These are phyloP conservation scores for Illadopsis cleaveri DNA, from an alignment of 2,113 vertebrate species.

Conservation along the genomic window DNA sequence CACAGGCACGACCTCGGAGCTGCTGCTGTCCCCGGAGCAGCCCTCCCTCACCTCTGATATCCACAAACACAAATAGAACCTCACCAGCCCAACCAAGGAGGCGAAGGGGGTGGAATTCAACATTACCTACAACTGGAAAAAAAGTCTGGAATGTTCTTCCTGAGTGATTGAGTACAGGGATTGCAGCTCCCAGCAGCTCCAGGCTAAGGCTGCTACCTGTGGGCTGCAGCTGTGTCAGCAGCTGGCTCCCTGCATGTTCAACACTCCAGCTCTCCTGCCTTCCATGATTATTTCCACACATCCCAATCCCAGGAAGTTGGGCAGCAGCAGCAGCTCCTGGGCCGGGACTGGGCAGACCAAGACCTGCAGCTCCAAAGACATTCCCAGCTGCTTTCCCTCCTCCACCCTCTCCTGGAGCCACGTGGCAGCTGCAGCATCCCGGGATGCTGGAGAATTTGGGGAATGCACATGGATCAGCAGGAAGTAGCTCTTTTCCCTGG, in stretches of 20 bases:
- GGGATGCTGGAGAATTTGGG: background rate
- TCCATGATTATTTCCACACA: accelerated
- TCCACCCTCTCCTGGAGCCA: background rate
- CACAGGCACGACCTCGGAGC: background rate
- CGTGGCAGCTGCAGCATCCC: accelerated
- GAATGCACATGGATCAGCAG: accelerated
- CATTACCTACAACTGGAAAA: accelerated
- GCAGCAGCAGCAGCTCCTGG: background rate
- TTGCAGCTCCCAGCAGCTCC: background rate
- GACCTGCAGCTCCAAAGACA: background rate
- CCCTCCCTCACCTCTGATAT: background rate
- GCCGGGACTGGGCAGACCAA: accelerated
- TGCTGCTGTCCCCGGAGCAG: background rate
- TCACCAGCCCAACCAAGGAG: background rate
- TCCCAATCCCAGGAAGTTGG: accelerated
- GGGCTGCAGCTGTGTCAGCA: background rate
- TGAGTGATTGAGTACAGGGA: background rate
- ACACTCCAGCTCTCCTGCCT: background rate
- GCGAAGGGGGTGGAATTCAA: background rate
- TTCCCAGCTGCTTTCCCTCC: background rate
- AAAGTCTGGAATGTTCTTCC: background rate
- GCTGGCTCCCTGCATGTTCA: background rate
- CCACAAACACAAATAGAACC: background rate
- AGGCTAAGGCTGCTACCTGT: background rate
- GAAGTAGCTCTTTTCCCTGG: background rate